Evolutionary conservation across 2,797 vertebrate species (phyloP).

Genomic region (Iguana delicatissima): DNA sequence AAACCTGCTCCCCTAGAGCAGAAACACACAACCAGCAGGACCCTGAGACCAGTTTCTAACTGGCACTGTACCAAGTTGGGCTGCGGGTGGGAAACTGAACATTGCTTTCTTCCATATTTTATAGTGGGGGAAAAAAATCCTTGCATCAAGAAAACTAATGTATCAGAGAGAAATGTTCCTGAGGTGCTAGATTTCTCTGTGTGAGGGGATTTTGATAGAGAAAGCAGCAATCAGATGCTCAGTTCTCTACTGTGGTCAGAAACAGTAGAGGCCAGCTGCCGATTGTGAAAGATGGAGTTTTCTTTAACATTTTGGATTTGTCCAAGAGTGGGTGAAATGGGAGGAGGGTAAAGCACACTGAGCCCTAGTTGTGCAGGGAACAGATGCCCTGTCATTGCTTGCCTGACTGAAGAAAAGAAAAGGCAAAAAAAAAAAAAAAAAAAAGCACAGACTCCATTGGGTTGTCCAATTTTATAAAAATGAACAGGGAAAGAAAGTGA

Average conservation of each 20-base stretch:
- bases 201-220: background rate
- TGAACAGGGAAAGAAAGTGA: background rate
- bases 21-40: background rate
- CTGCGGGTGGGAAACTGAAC: background rate
- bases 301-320: background rate
- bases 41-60: no score
- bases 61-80: background rate
- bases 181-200: background rate
- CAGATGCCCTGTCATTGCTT: background rate
- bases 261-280: background rate
- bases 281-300: background rate
- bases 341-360: background rate
- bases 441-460: background rate
- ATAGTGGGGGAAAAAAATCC: background rate
- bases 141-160: background rate
- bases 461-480: background rate
- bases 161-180: background rate
- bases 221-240: background rate
- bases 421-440: background rate
- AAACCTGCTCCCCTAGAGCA: background rate
- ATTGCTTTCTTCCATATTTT: background rate
- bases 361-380: background rate
- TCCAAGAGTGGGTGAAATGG: background rate
- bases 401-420: background rate
- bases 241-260: no score